A percentile compares a stretch with the other conserved stretches of the same genome.
Conservation (phyloP, 2,888 invertebrate genomes). For the Teleiodes luculella region DNA sequence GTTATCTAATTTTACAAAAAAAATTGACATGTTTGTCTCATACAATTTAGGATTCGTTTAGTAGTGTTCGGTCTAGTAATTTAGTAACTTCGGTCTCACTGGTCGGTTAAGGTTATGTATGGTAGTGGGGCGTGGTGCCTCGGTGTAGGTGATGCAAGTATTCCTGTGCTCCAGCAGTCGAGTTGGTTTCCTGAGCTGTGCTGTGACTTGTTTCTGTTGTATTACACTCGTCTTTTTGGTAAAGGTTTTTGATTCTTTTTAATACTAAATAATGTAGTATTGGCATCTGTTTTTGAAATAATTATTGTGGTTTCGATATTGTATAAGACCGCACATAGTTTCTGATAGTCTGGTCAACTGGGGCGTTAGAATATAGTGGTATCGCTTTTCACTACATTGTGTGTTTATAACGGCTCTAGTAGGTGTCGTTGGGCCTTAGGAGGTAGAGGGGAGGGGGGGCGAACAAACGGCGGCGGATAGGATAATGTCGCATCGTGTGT, state of each 20-base stretch:
- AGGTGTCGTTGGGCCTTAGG: conserved; percentile 32
- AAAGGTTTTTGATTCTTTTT: too few relatives aligned
- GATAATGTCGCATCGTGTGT: conserved; percentile 68
- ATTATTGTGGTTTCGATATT: too few relatives aligned
- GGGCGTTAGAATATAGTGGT: conserved; percentile 7
- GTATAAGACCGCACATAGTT: too few relatives aligned
- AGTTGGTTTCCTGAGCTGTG: too few relatives aligned
- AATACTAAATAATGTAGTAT: too few relatives aligned
- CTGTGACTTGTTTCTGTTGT: too few relatives aligned
- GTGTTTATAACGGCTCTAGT: conserved; percentile 25
- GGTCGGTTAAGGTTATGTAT: neutral
- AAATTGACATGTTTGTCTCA: conserved; percentile 24
- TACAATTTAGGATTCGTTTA: conserved; percentile 16
- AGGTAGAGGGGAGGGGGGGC: conserved; percentile 33
- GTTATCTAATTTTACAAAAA: neutral
- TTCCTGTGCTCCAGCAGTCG: neutral
- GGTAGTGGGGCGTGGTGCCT: neutral
- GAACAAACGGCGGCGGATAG: conserved; percentile 62
- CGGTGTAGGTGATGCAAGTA: neutral
- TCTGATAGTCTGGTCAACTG: neutral
- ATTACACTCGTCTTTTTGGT: too few relatives aligned
- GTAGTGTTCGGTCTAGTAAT: neutral
- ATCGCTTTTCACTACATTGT: conserved; percentile 50
- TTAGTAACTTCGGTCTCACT: conserved; percentile 4
- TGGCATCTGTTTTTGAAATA: too few relatives aligned